Conservation (phyloP, 2,888 invertebrate genomes). For the Sphaeridia pumilis region DNA sequence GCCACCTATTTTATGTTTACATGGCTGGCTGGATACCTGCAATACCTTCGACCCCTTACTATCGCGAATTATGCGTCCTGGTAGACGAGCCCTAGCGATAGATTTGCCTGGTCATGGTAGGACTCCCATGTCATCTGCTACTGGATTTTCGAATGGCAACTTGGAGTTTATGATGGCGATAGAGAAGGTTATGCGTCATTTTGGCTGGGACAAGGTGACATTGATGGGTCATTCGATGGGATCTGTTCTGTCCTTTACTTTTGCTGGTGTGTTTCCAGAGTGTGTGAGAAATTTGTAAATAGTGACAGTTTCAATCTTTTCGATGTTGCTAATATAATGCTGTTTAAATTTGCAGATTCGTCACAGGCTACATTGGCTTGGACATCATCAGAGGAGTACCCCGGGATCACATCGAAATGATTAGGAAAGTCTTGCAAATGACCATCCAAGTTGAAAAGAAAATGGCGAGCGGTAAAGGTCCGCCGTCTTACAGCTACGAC, state of each 20-base stretch:
- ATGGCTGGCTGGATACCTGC: constrained; percentile 32
- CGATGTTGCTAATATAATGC: not conserved
- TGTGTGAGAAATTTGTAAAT: constrained; percentile 12
- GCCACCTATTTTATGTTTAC: constrained; percentile 24
- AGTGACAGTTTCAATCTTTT: not conserved
- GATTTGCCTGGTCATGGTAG: constrained; percentile 31
- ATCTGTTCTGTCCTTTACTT: constrained; percentile 25
- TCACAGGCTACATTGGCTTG: constrained; percentile 25
- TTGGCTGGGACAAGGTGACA: constrained; percentile 26
- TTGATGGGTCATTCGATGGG: constrained; percentile 31
- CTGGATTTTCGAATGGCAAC: constrained; percentile 19
- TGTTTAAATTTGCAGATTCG: constrained; percentile 16
- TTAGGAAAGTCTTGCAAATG: constrained; percentile 8
- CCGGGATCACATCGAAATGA: constrained; percentile 6
- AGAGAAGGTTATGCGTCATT: constrained; percentile 21
- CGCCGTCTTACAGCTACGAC: constrained; percentile 26
- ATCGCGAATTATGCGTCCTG: constrained; percentile 22
- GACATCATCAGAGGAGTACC: constrained; percentile 24
- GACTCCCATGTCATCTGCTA: constrained; percentile 20
- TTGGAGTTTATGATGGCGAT: constrained; percentile 22
- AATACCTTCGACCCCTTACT: constrained; percentile 29
- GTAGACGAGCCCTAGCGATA: constrained; percentile 21
- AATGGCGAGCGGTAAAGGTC: constrained; percentile 8
- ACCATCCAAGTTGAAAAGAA: constrained; percentile 24
- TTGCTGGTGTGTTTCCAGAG: constrained; percentile 23